Base-by-base conservation (phyloP, 2,888 invertebrate genomes). In the Furcula furcula region DNA sequence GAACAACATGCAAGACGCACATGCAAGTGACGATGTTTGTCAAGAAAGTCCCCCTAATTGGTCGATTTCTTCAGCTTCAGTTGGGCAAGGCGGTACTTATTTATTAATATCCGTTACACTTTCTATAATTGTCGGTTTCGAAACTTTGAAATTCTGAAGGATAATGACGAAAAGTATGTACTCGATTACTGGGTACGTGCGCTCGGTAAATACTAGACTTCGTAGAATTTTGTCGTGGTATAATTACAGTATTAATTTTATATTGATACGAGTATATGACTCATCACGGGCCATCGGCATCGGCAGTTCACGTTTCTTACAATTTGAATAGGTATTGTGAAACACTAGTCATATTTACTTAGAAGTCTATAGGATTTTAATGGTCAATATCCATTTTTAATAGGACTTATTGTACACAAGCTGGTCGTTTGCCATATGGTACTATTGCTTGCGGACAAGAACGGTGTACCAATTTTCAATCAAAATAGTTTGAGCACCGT, bases 91-190 rank as follows among this genome's bases (percentile, higher is more conserved):
- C 61, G 48, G 21, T 38, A 25, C 65, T 83, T 50, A 56, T 62
- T 80, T 71, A 82, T 83, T 82, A 66, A 81, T 47, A 38, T 36
- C 29, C 46, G 57, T 65, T 65, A 67, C 60, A 62, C 53, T 62
- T 54, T 46, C 58, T 45, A 65, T 79, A 78, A 78, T 81, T 77
- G 74, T 68, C 68, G 73, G 65, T 72, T 78, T 74, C 55, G 64
- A 60, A 62, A 61, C 41, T 51, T 58, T 46, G 36, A 53, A 63
- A 55, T 76, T 70, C 64, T 59, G 13, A 43, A 55, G 71, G 64
- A 66, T 36, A 53, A 46, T 60, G 55, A 63, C 58, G 54, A 72
- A 62, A 63, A 56, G 42, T 55, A 53, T 46, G 52, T 53, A 23
- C 3, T 33, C 60, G 61, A 67, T 71, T 62, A 63, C 50, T 43